Base-by-base conservation (phyloP, 1,140 invertebrate genomes). In the Coelopa frigida region DNA sequence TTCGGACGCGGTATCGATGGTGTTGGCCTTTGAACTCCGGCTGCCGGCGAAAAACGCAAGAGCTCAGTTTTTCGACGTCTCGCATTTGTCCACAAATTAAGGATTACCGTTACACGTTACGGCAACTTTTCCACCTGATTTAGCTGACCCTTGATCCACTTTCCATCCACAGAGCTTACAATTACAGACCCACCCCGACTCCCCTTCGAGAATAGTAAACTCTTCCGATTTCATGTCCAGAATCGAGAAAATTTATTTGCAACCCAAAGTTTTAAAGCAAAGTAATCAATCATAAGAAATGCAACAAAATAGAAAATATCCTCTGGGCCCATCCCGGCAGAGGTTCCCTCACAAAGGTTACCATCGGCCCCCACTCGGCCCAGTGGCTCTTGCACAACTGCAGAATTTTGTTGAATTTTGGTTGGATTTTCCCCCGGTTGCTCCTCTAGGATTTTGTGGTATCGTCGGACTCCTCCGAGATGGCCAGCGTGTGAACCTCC, bases 101-200 rank as follows among this genome's bases (percentile, higher is more conserved):
- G n/a, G n/a, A n/a, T n/a, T n/a, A n/a, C n/a, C n/a, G n/a, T n/a
- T n/a, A n/a, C n/a, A n/a, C n/a, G n/a, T n/a, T n/a, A 42, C 22
- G 24, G 18, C 24, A 12, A 29, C 40, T 42, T 42, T 42, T 42
- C 40, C 26, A 29, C 10, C 14, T 42, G 40, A 22, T 42, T 42
- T 42, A 42, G 32, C 40, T 42, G 40, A 42, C 27, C 40, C 40
- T 42, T 42, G 26, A 42, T 29, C 40, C 32, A 20, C 32, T 17
- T 29, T 42, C 32, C 24, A 29, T 29, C 27, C 32, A 29, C n/a
- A n/a, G n/a, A 29, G 15, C 5, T 42, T 11, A 29, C 14, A 17
- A 6, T 42, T 42, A 26, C 26, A 1, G 12, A 18, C 4, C 6
- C n/a, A 7, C 15, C 1, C n/a, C n/a, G n/a, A n/a, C n/a, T n/a